A percentile compares a stretch with the other conserved stretches of the same genome.
phyloP scores from a whole-genome alignment of 2,888 invertebrate species.

The Sinopyrophorus schimmeli region DNA sequence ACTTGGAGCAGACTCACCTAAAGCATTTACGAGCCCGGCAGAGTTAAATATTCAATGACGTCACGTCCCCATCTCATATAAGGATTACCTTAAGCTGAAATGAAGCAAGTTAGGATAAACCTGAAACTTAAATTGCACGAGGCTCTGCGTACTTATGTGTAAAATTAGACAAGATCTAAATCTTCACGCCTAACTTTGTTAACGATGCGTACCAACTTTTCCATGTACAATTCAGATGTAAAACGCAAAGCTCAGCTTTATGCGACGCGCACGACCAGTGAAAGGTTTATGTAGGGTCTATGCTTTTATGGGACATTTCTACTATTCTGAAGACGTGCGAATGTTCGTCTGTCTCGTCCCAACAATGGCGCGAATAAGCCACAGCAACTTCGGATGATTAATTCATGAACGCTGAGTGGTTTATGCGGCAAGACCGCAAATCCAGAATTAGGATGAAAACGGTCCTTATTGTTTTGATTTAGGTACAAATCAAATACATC shows the following conservation, averaged over 20 bases:
- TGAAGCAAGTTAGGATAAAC: constrained; percentile 30
- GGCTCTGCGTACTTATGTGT: constrained; percentile 24
- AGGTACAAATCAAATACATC: constrained; percentile 31
- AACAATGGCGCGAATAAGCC: constrained; percentile 45
- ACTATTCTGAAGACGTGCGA: constrained; percentile 31
- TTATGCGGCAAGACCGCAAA: constrained; percentile 52
- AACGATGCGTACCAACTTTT: constrained; percentile 19
- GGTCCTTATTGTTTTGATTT: constrained; percentile 47
- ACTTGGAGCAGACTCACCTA: constrained; percentile 16
- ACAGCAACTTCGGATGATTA: constrained; percentile 54
- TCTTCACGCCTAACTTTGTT: constrained; percentile 17
- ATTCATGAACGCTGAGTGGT: constrained; percentile 54
- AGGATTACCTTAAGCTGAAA: constrained; percentile 29
- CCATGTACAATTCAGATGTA: constrained; percentile 30
- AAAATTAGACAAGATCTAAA: constrained; percentile 28
- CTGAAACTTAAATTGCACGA: constrained; percentile 30
- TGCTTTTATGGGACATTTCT: constrained; percentile 32
- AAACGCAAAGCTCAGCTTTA: constrained; percentile 35
- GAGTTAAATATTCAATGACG: constrained; percentile 29
- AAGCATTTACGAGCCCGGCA: constrained; percentile 14
- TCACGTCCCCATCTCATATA: constrained; percentile 26
- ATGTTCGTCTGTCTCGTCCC: constrained; percentile 31
- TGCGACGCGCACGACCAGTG: constrained; percentile 34
- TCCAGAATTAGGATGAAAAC: constrained; percentile 53
- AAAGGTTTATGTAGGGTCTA: constrained; percentile 36